phyloP scores from a whole-genome alignment of 2,797 vertebrate species.

The Parotocinclus haroldoi region DNA sequence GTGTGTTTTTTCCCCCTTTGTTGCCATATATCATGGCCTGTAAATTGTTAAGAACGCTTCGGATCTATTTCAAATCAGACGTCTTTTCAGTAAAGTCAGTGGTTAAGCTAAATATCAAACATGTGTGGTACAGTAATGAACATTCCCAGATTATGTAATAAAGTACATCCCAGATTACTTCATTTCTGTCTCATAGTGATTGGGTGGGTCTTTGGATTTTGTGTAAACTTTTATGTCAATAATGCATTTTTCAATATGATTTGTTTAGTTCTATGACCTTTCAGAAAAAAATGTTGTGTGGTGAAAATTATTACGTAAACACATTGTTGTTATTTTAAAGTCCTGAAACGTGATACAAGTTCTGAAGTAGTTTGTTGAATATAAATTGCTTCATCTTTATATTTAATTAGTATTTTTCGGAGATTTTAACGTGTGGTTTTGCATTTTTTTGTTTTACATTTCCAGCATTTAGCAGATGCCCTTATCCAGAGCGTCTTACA shows the following conservation, averaged over 20 bases:
- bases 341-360: too few relatives aligned
- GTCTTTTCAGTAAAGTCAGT: conserved; percentile 1
- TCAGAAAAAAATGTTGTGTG: too few relatives aligned
- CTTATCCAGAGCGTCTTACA: too few relatives aligned
- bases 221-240: neutral
- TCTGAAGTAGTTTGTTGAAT: too few relatives aligned
- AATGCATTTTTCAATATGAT: neutral
- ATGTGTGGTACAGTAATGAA: conserved; percentile 23
- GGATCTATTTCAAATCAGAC: neutral
- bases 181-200: conserved; percentile 13
- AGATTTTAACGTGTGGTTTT: too few relatives aligned
- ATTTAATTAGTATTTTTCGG: too few relatives aligned
- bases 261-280: conserved; percentile 3
- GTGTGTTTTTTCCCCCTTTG: conserved; percentile 37
- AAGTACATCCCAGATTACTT: conserved; percentile 6
- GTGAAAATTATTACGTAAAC: neutral
- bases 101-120: conserved; percentile 16
- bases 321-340: too few relatives aligned
- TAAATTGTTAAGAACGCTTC: conserved; percentile 49
- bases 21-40: conserved; percentile 57
- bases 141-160: conserved; percentile 12
- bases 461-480: too few relatives aligned
- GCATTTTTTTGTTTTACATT: too few relatives aligned
- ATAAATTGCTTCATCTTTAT: too few relatives aligned
- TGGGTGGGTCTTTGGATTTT: conserved; percentile 19